phyloP scores from a whole-genome alignment of 2,113 vertebrate genomes.

The Melanerpes aurifrons region DNA sequence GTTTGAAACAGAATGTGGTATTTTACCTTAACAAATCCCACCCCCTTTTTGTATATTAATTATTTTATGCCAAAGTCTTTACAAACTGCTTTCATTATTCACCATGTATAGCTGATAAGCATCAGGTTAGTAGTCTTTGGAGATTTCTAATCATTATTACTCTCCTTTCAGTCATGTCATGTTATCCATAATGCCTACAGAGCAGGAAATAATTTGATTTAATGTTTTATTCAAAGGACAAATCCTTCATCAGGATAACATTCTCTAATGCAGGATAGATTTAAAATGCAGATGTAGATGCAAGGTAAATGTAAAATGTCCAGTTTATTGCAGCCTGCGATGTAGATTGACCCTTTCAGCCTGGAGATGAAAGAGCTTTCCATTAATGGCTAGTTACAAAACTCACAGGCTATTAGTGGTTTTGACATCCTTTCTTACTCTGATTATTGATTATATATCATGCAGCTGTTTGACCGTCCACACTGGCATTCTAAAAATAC shows the following conservation, averaged over 20 bases:
- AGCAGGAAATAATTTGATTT: constrained; percentile 57
- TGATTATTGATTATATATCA: not conserved
- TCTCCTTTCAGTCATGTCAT: constrained; percentile 27
- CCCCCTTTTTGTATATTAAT: not conserved
- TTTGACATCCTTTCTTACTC: not conserved
- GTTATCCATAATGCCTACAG: constrained; percentile 41
- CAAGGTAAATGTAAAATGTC: not conserved
- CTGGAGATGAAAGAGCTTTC: not conserved
- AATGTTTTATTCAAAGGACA: constrained; percentile 60
- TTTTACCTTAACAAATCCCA: not conserved
- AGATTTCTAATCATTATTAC: constrained; percentile 45
- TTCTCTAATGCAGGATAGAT: not conserved
- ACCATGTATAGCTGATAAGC: constrained; percentile 13
- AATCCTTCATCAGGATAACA: not conserved
- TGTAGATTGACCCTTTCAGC: not conserved
- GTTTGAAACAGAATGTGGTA: not conserved
- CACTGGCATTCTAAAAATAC: not conserved
- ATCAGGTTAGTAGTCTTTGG: constrained; percentile 16
- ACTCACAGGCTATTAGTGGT: not conserved
- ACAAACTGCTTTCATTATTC: constrained; percentile 37
- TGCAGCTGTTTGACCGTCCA: not conserved
- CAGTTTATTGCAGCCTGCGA: not conserved
- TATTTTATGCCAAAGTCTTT: not conserved
- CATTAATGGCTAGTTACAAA: not conserved
- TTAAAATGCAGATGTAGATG: not conserved